Percentiles rank a stretch among this genome's conserved stretches.
Conservation (phyloP, 2,797 vertebrate genomes). For the Helicolenus hilgendorfi region DNA sequence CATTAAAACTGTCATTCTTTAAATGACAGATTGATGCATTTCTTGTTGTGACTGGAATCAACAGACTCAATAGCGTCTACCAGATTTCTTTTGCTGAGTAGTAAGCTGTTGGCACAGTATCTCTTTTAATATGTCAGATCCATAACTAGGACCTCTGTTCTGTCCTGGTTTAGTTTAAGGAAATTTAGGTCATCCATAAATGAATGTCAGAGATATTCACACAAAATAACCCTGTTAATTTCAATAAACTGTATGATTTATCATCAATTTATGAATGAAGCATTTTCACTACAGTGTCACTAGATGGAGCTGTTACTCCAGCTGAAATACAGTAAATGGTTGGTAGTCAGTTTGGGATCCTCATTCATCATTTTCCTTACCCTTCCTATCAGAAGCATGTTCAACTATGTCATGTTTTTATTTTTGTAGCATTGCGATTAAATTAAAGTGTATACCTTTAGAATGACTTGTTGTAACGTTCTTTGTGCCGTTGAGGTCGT, state of each 20-base stretch:
- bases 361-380: neutral
- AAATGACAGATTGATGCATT: neutral
- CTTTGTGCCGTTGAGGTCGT: neutral
- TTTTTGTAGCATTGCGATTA: neutral
- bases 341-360: neutral
- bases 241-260: neutral
- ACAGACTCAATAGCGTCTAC: neutral
- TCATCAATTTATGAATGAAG: neutral
- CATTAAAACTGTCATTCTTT: neutral
- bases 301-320: constrained; percentile 58
- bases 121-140: neutral
- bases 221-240: neutral
- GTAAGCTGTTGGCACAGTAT: neutral
- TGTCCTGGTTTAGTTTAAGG: neutral
- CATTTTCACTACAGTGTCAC: constrained; percentile 7
- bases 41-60: neutral
- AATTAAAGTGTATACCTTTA: neutral
- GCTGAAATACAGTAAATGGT: neutral
- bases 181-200: neutral
- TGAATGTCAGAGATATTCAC: neutral
- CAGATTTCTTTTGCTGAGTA: neutral
- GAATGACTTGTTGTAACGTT: neutral
- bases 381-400: neutral
- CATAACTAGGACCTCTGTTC: neutral
- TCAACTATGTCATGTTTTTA: neutral